These are phyloP conservation scores for Nansenia antarctica DNA, from an alignment of 2,113 vertebrate genomes.

Conservation along the genomic window DNA sequence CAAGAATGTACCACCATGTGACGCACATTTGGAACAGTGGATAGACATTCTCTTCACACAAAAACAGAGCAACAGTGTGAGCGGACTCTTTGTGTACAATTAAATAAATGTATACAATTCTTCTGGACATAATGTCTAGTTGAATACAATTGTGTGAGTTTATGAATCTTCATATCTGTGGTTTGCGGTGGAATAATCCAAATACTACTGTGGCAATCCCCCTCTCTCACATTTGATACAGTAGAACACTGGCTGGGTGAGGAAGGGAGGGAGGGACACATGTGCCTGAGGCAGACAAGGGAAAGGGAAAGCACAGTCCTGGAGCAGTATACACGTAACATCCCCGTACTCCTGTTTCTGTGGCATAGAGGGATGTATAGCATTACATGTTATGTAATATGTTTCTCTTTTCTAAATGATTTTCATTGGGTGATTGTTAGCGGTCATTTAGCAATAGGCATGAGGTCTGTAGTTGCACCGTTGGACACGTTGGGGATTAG, in stretches of 20 bases:
- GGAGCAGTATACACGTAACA: background rate
- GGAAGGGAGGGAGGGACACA: background rate
- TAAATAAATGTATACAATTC: too few relatives aligned
- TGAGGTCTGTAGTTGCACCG: background rate
- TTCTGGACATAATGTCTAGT: background rate
- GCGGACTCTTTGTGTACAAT: background rate
- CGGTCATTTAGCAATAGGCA: background rate
- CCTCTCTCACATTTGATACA: background rate
- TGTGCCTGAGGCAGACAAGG: constrained; percentile 20
- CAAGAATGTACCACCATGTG: background rate
- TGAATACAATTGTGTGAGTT: background rate
- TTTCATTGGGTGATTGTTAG: background rate
- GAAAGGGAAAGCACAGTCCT: background rate
- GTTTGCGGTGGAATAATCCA: background rate
- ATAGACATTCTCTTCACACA: background rate
- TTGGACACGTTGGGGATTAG: background rate
- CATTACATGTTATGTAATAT: constrained; percentile 30
- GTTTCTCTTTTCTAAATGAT: background rate
- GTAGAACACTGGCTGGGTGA: background rate
- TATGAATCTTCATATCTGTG: background rate
- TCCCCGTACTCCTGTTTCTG: constrained; percentile 15
- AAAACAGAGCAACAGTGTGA: background rate
- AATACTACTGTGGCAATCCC: background rate
- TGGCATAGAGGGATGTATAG: constrained; percentile 4
- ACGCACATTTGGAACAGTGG: background rate